Evolutionary conservation across 1,140 invertebrate species (phyloP).

Genomic region (Diachasma alloeum): DNA sequence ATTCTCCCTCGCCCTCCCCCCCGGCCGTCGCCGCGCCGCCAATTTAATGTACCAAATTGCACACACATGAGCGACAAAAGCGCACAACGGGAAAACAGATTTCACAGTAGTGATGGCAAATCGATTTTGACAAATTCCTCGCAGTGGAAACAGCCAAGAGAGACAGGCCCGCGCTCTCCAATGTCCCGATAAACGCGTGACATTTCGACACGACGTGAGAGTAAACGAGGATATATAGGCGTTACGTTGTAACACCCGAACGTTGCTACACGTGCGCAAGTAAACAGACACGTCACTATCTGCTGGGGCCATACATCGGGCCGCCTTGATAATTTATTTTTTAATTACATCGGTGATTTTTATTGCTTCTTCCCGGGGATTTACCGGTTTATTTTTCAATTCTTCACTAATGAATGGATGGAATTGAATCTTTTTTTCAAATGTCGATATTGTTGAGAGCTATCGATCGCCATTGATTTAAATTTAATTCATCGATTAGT

Average conservation of each 20-base stretch:
- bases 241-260: constrained; percentile 1
- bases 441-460: too few species aligned
- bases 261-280: background rate
- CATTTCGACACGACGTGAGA: constrained; percentile 22
- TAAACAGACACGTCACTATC: constrained; percentile 10
- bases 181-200: constrained; percentile 12
- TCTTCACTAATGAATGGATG: too few species aligned
- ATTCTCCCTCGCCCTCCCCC: background rate
- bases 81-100: background rate
- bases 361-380: background rate
- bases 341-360: background rate
- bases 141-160: background rate
- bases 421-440: too few species aligned
- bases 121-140: constrained; percentile 15
- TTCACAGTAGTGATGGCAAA: constrained; percentile 6
- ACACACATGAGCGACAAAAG: background rate
- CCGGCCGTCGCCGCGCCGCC: too few species aligned
- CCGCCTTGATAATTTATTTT: background rate
- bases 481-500: too few species aligned
- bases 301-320: background rate
- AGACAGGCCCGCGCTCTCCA: background rate
- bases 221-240: constrained; percentile 14
- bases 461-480: too few species aligned
- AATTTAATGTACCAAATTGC: background rate
- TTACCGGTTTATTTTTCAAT: background rate